Evolutionary conservation across 2,797 vertebrate genomes (phyloP).

Genomic region (Knipowitschia caucasica): DNA sequence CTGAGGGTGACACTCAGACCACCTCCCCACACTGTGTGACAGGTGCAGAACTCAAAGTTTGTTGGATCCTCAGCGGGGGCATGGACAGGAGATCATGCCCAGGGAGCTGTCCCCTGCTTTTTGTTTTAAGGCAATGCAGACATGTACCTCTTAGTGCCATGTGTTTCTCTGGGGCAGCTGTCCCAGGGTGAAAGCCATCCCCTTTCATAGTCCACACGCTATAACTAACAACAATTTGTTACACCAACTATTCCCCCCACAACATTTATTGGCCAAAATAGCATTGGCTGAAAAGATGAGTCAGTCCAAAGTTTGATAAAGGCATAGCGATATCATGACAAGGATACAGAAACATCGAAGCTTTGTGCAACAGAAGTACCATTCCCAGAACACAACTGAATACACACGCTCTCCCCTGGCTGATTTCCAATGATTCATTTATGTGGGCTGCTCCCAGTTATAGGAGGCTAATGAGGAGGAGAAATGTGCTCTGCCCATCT

Average conservation of each 20-base stretch:
- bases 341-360: background rate
- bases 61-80: slow-evolving; percentile 64
- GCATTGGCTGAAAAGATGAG: background rate
- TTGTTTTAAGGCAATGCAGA: slow-evolving; percentile 65
- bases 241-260: slow-evolving; percentile 68
- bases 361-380: slow-evolving; percentile 5
- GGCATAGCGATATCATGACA: background rate
- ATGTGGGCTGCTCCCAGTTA: slow-evolving; percentile 50
- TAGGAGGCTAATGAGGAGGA: slow-evolving; percentile 63
- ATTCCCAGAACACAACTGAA: slow-evolving; percentile 22
- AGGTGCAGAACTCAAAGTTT: slow-evolving; percentile 64
- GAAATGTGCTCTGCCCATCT: slow-evolving; percentile 59
- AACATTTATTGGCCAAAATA: background rate
- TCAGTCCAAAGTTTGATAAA: background rate
- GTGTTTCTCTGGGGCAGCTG: slow-evolving; percentile 70
- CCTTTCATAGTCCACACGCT: slow-evolving; percentile 36
- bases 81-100: slow-evolving; percentile 69
- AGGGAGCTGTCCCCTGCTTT: slow-evolving; percentile 74
- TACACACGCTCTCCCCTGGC: slow-evolving; percentile 30
- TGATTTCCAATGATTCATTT: slow-evolving; percentile 52
- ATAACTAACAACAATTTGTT: slow-evolving; percentile 71
- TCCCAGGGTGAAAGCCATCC: slow-evolving; percentile 56
- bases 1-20: slow-evolving; percentile 61
- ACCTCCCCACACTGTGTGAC: slow-evolving; percentile 64
- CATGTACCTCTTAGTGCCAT: slow-evolving; percentile 73